Base-by-base conservation (phyloP, 2,888 invertebrate genomes). In the Dolichomitus sp. region DNA sequence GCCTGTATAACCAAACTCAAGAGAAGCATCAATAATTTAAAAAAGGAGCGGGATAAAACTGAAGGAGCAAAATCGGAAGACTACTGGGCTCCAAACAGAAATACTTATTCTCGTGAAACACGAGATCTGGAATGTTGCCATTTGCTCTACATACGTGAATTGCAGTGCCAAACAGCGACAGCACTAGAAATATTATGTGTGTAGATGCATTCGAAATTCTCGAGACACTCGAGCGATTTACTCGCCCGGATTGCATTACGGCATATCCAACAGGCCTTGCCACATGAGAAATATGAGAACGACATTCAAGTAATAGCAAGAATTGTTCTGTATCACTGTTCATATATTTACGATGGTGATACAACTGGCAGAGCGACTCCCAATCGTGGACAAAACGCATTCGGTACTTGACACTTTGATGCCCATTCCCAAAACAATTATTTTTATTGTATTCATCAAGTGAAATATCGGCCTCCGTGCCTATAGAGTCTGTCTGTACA, bases 61-160 rank as follows among this genome's bases (percentile, higher is more conserved):
- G 54, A 66, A 42, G 9, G 68, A 50, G 48, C 23, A 52, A 73
- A 54, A 69, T 40, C 61, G 68, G 73, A 84, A 88, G 79, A 80
- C 72, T 74, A 17, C 73, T 79, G 40, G 63, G 69, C 50, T 85
- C 85, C 85, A 77, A 81, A 85, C 88, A 89, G 90, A 91, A 92
- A 91, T 92, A 89, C 91, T 91, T 92, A 90, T 91, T 87, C 87
- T 77, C 83, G 27, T 30, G 84, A 88, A 87, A 88, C 85, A 89
- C 85, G 88, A 91, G 89, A 91, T 91, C 92, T 92, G 92, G 92
- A 92, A 91, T 88, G 86, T 88, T 91, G 92, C 92, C 92, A 92
- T 88, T 91, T 90, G 90, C 88, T 90, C 90, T 89, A 89, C 89
- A 91, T 91, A 91, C 89, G 90, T 88, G 89, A 89, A 90, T 87